These are phyloP conservation scores for Semotilus atromaculatus DNA, from an alignment of 2,797 vertebrate species.

Conservation along the genomic window DNA sequence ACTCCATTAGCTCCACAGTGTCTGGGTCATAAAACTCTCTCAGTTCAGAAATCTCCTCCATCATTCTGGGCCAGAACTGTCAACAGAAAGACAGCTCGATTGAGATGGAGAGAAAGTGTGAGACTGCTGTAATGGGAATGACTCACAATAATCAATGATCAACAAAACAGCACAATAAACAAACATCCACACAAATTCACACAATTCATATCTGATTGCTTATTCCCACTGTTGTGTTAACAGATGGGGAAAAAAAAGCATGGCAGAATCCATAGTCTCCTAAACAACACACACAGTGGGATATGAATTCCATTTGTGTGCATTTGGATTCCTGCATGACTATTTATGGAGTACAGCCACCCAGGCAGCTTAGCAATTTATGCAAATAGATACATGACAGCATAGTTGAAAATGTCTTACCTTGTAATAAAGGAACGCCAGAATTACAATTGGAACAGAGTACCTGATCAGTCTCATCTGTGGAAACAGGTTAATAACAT, in stretches of 20 bases:
- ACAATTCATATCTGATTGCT: slow-evolving; percentile 33
- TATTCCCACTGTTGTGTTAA: slow-evolving; percentile 46
- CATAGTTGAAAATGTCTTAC: slow-evolving; percentile 74
- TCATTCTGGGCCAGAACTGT: slow-evolving; percentile 93
- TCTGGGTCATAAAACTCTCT: slow-evolving; percentile 98
- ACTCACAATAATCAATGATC: slow-evolving; percentile 24
- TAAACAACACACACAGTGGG: slow-evolving; percentile 43
- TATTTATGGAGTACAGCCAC: slow-evolving; percentile 38
- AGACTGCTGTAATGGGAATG: slow-evolving; percentile 28
- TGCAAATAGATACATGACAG: slow-evolving; percentile 58
- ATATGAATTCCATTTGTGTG: slow-evolving; percentile 3
- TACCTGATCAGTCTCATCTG: slow-evolving; percentile 86
- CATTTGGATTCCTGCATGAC: slow-evolving; percentile 17
- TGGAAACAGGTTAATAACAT: slow-evolving; percentile 51
- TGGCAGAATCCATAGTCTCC: slow-evolving; percentile 13
- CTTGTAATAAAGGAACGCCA: slow-evolving; percentile 89
- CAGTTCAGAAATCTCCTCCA: slow-evolving; percentile 92
- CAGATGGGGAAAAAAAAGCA: slow-evolving; percentile 44
- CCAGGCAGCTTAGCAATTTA: slow-evolving; percentile 52
- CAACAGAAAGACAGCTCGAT: slow-evolving; percentile 50
- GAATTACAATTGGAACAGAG: slow-evolving; percentile 78
- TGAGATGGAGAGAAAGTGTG: not conserved
- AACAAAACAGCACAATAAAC: slow-evolving; percentile 25
- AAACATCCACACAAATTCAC: slow-evolving; percentile 6
- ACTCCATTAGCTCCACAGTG: slow-evolving; percentile 98